A percentile compares a stretch with the other conserved stretches of the same genome.
Evolutionary conservation across 2,888 invertebrate species (phyloP).

Genomic region (Harmothoe impar): DNA sequence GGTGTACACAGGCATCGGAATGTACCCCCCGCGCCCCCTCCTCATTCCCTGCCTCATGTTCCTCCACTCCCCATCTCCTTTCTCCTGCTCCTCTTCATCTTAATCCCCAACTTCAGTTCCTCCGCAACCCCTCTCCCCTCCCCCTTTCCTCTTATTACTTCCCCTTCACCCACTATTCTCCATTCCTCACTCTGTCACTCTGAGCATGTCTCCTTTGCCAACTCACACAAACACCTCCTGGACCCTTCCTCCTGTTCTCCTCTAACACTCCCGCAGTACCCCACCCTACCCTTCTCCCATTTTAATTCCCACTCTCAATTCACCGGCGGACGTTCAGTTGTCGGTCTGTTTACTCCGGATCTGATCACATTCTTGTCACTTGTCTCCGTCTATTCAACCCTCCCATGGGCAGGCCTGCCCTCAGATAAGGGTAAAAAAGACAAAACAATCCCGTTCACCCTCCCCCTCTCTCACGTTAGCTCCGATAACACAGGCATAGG

Average conservation of each 20-base stretch:
- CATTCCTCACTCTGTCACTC: too few relatives aligned
- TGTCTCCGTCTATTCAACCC: constrained; percentile 27
- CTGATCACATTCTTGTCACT: constrained; percentile 1
- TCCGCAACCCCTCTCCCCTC: neutral
- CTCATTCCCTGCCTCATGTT: too few relatives aligned
- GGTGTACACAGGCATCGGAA: too few relatives aligned
- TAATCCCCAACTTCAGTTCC: too few relatives aligned
- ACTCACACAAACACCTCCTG: too few relatives aligned
- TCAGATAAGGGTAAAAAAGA: neutral
- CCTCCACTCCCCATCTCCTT: neutral
- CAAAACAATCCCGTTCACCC: neutral
- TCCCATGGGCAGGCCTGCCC: neutral
- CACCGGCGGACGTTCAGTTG: neutral
- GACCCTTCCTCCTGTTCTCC: neutral
- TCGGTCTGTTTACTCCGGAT: neutral
- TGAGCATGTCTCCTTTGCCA: too few relatives aligned
- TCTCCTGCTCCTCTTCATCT: too few relatives aligned
- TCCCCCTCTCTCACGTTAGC: neutral
- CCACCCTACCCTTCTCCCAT: neutral
- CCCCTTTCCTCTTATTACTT: neutral
- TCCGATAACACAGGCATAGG: neutral
- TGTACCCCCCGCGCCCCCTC: too few relatives aligned
- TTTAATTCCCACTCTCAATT: neutral
- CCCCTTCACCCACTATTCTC: too few relatives aligned
- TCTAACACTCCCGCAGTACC: neutral